Base-by-base conservation (phyloP, 2,797 vertebrate species). In the Staurois parvus region DNA sequence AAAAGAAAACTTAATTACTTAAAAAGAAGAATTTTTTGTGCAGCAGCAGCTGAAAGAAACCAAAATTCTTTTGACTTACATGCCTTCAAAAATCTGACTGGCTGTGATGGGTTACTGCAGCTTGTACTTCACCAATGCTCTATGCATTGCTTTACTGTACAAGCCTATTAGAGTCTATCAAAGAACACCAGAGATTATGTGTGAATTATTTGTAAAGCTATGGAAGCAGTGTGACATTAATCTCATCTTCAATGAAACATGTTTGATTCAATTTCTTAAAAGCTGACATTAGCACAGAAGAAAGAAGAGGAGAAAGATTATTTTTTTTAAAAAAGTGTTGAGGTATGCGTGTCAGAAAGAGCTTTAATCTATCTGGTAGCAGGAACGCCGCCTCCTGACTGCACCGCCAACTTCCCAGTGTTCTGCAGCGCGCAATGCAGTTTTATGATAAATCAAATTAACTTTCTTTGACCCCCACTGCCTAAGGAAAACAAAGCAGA, bases 371-470 rank as follows among this genome's bases (percentile, higher is more conserved):
- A 74, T 42, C 12, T 56, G 4, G 42, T 42, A 74, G 45, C 24
- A 8, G 48, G 37, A 21, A 21, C 9, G 37, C 37, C 62, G 26
- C 59, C 52, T 48, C 69, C 73, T 77, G 32, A 48, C 68, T 52
- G 69, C 42, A 75, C 34, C 70, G 52, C 32, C 70, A 80, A 62
- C 59, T 62, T 72, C 64, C 70, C 77, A n/a, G 62, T n/a, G 76
- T 37, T 52, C 15, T 11, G 66, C 79, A 9, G 32, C 29, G 26
- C n/a, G 32, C 62, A 81, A 70, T 76, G 59, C 40, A 29, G 42
- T 69, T 81, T 85, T 72, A 82, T 70, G 84, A 81, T 86, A 81
- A 86, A 86, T 81, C 84, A 81, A 59, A 86, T 86, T 81, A 81
- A 86, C 79, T 81, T 86, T 86, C 79, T 32, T 30, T 72, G 79